Evolutionary conservation across 2,888 invertebrate species (phyloP), one percentile per base, ranked within the genome.

Genomic region (Endomychus coccineus): DNA sequence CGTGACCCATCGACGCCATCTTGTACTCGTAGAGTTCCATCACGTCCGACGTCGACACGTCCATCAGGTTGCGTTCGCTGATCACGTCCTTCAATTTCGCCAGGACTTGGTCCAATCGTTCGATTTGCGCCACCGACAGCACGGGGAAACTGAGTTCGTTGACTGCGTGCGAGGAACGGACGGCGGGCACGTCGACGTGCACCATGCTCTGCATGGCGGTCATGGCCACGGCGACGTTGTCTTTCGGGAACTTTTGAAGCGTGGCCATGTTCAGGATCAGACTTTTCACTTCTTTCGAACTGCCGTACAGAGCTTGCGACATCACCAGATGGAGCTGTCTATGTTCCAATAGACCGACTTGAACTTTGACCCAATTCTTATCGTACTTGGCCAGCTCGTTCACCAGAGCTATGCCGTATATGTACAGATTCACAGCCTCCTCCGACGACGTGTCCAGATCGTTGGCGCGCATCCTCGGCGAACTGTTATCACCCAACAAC

Each of bases 1-100:
- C 66, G 41, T 71, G 70, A 6, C 64, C 63, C 66, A 74, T 67
- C 11, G 70, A 60, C 2, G 74, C 70, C 59, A 82, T 67, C 57
- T 81, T 80, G 57, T 80, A 81, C 12, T 81, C 79, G 38, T 80
- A 83, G 42, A 83, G 54, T 56, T 83, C 82, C 75, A 83, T 82
- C 3, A 82, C 74, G 28, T 79, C 75, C 0, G 79, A 79, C 0
- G 77, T 78, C 1, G 77, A 70, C 34, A 78, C 66, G 48, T 78
- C 75, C 0, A 63, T 59, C 28, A 76, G 64, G 66, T 73, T 66
- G 45, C 74, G 72, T 3, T 68, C 60, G 1, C 68, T 53, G 6
- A 71, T 60, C 1, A 70, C 68, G 7, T 68, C 64, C 39, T 43
- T 52, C 1, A 61, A 32, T 40, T 51, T 54, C 5, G 45, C 42